phyloP scores from a whole-genome alignment of 2,113 vertebrate species.

The Cettia cetti region DNA sequence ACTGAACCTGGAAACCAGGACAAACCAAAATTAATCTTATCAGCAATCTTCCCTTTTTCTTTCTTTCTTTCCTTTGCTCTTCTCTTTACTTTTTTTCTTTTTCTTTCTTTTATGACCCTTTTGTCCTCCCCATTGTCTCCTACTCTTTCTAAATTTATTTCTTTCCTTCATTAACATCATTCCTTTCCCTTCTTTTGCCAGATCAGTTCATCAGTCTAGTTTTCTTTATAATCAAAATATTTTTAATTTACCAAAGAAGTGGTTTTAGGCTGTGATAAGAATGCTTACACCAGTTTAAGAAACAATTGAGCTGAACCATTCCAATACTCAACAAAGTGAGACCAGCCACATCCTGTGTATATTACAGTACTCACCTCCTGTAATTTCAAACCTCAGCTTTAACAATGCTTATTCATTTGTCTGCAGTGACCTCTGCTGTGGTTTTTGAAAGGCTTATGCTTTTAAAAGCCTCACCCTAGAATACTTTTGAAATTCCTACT shows the following conservation, averaged over 20 bases:
- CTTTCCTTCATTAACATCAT: background rate
- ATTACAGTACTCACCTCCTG: background rate
- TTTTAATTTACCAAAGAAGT: background rate
- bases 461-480: background rate
- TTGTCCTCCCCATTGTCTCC: fast-evolving
- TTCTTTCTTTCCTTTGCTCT: background rate
- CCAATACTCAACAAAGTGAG: background rate
- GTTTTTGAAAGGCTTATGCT: background rate
- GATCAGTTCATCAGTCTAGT: background rate
- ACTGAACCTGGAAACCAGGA: background rate
- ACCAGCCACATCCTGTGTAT: background rate
- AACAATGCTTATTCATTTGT: background rate
- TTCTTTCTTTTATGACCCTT: background rate
- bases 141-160: background rate
- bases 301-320: background rate
- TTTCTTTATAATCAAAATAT: background rate
- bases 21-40: background rate
- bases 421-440: background rate
- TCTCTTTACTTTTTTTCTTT: too few species aligned
- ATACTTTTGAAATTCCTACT: background rate
- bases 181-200: background rate
- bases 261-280: background rate
- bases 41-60: background rate
- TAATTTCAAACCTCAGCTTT: background rate
- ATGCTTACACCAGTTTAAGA: background rate